These are phyloP conservation scores for Pyrocoelia pectoralis DNA, from an alignment of 2,888 invertebrate genomes.

Conservation along the genomic window DNA sequence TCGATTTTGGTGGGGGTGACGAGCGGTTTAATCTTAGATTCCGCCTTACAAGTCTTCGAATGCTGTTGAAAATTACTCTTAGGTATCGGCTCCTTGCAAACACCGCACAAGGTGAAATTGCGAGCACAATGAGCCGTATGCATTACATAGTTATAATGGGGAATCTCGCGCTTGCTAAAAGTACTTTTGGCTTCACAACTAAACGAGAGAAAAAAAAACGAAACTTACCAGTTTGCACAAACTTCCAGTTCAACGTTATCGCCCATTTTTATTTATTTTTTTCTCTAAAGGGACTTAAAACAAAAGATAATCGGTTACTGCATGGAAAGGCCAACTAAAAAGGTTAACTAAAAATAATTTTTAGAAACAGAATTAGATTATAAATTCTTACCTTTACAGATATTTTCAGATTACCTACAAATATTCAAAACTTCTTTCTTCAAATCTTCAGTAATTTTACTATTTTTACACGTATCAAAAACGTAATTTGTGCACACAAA, in stretches of 20 bases:
- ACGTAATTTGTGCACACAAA: neutral
- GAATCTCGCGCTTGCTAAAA: constrained; percentile 73
- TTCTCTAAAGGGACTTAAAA: no score
- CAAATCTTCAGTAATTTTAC: neutral
- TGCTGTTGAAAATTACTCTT: constrained; percentile 67
- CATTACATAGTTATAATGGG: constrained; percentile 71
- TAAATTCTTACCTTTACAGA: constrained; percentile 14
- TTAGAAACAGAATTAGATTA: constrained; percentile 7
- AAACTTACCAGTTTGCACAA: constrained; percentile 65
- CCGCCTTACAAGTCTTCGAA: constrained; percentile 58
- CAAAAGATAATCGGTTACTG: constrained; percentile 26
- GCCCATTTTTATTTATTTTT: constrained; percentile 24
- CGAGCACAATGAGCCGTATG: constrained; percentile 75
- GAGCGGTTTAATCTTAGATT: constrained; percentile 51
- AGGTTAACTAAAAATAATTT: constrained; percentile 35
- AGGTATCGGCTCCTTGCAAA: constrained; percentile 74
- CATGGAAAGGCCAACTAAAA: constrained; percentile 31
- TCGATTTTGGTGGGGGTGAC: constrained; percentile 44
- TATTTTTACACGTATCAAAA: neutral
- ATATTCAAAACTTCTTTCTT: constrained; percentile 27
- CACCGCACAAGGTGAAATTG: constrained; percentile 71
- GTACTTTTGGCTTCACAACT: neutral
- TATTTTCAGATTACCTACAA: constrained; percentile 24
- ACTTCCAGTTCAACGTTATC: constrained; percentile 55
- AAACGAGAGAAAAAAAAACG: constrained; percentile 34